These are phyloP conservation scores for Polyommatus icarus DNA, from an alignment of 2,888 invertebrate genomes.

Conservation along the genomic window DNA sequence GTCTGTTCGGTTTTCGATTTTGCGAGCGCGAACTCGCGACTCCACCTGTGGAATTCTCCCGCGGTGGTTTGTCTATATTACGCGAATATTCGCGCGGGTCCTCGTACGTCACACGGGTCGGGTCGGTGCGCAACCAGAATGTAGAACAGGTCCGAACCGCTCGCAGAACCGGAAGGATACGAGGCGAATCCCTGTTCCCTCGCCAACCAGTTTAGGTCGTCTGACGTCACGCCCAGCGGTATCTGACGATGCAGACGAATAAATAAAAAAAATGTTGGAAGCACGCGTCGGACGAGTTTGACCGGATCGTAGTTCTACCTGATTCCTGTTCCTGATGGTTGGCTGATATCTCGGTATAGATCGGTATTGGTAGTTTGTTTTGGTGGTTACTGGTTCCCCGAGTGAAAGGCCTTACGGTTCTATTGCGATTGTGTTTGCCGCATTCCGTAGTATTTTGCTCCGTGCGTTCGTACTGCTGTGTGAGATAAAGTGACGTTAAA, in stretches of 20 bases:
- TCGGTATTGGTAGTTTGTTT: conserved; percentile 56
- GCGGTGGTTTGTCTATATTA: conserved; percentile 44
- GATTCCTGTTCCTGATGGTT: conserved; percentile 78
- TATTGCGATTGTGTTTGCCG: conserved; percentile 15
- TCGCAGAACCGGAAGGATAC: conserved; percentile 80
- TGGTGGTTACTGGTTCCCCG: conserved; percentile 32
- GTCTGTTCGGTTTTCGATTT: conserved; percentile 10
- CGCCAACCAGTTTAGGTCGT: conserved; percentile 80
- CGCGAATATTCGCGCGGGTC: conserved; percentile 45
- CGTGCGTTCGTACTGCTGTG: conserved; percentile 1
- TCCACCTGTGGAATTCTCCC: neutral
- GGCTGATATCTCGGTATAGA: conserved; percentile 59
- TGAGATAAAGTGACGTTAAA: conserved; percentile 29
- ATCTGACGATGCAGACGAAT: conserved; percentile 79
- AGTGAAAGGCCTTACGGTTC: conserved; percentile 29
- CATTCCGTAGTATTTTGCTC: conserved; percentile 22
- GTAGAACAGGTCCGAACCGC: conserved; percentile 77
- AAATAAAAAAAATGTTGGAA: conserved; percentile 81
- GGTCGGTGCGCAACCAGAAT: conserved; percentile 71
- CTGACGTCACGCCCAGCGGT: conserved; percentile 80
- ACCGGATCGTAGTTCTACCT: conserved; percentile 80
- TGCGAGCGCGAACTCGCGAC: neutral
- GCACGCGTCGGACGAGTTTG: conserved; percentile 80
- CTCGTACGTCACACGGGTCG: conserved; percentile 65
- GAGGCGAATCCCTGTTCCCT: conserved; percentile 80